Evolutionary conservation across 2,797 vertebrate genomes (phyloP).

Genomic region (Crypturellus tataupa): DNA sequence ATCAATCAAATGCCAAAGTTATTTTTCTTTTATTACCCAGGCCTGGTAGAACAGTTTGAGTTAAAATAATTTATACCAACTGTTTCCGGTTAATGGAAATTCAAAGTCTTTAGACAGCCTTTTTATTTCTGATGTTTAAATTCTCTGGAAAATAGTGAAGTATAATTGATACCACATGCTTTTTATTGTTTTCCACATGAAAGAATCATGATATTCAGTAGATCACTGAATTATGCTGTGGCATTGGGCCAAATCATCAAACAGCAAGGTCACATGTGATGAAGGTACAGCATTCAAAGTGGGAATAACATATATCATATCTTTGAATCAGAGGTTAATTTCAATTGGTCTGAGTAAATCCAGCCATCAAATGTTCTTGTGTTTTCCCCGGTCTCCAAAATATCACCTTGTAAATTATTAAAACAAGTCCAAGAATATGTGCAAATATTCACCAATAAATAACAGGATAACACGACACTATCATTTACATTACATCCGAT

Average conservation of each 20-base stretch:
- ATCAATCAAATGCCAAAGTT: slow-evolving; percentile 49
- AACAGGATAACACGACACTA: slow-evolving; percentile 12
- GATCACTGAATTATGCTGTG: slow-evolving; percentile 54
- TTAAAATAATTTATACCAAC: slow-evolving; percentile 75
- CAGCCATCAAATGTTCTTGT: slow-evolving; percentile 50
- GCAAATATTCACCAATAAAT: slow-evolving; percentile 37
- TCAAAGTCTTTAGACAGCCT: slow-evolving; percentile 46
- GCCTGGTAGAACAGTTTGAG: slow-evolving; percentile 37
- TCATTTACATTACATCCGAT: background rate
- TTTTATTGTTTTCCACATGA: slow-evolving; percentile 68
- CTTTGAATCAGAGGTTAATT: slow-evolving; percentile 22
- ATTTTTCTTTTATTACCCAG: slow-evolving; percentile 69
- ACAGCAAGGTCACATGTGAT: slow-evolving; percentile 29
- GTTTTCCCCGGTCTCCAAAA: slow-evolving; percentile 26
- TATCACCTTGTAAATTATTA: slow-evolving; percentile 14
- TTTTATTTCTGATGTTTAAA: slow-evolving; percentile 60
- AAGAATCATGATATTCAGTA: slow-evolving; percentile 53
- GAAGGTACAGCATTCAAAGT: slow-evolving; percentile 17
- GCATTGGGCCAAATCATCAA: slow-evolving; percentile 9
- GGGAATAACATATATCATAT: slow-evolving; percentile 4
- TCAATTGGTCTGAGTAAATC: slow-evolving; percentile 4
- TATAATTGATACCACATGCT: slow-evolving; percentile 26
- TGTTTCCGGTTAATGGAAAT: slow-evolving; percentile 62
- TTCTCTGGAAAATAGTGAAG: slow-evolving; percentile 31
- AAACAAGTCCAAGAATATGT: slow-evolving; percentile 46